Evolutionary conservation across 1,140 invertebrate genomes (phyloP).

Genomic region (Drosophila nikananu): DNA sequence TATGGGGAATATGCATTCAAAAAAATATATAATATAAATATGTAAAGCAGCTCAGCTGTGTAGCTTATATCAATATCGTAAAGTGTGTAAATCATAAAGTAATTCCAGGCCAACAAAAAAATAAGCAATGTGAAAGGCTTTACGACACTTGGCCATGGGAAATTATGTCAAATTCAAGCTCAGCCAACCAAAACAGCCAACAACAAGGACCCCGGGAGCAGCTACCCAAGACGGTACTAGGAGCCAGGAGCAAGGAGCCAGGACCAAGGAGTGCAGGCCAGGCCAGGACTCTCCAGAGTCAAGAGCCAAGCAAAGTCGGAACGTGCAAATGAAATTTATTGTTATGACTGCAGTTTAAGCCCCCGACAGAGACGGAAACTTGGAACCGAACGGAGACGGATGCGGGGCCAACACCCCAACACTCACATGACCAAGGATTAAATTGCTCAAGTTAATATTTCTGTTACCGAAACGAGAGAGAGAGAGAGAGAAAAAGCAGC

Average conservation of each 20-base stretch:
- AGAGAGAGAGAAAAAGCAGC: too few relatives aligned
- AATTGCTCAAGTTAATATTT: conserved; percentile 51
- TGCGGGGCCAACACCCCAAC: neutral
- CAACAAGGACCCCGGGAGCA: conserved; percentile 41
- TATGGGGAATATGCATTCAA: conserved; percentile 13
- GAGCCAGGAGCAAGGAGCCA: neutral
- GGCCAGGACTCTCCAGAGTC: conserved; percentile 28
- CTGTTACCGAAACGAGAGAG: conserved; percentile 29
- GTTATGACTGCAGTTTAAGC: conserved; percentile 78
- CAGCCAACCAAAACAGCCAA: conserved; percentile 53
- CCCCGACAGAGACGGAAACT: conserved; percentile 36
- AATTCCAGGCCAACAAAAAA: conserved; percentile 44
- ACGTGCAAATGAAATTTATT: conserved; percentile 77
- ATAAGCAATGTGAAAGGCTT: conserved; percentile 42
- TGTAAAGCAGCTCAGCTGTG: neutral
- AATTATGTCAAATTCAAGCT: conserved; percentile 60
- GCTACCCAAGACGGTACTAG: neutral
- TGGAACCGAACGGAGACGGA: neutral
- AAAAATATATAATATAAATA: neutral
- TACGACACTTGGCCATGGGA: conserved; percentile 59
- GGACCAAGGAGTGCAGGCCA: conserved; percentile 19
- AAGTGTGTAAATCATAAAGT: conserved; percentile 64
- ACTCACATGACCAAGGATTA: conserved; percentile 45
- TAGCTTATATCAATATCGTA: conserved; percentile 44
- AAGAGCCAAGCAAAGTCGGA: conserved; percentile 58